phyloP scores from a whole-genome alignment of 1,140 invertebrate genomes.

The Arion vulgaris region DNA sequence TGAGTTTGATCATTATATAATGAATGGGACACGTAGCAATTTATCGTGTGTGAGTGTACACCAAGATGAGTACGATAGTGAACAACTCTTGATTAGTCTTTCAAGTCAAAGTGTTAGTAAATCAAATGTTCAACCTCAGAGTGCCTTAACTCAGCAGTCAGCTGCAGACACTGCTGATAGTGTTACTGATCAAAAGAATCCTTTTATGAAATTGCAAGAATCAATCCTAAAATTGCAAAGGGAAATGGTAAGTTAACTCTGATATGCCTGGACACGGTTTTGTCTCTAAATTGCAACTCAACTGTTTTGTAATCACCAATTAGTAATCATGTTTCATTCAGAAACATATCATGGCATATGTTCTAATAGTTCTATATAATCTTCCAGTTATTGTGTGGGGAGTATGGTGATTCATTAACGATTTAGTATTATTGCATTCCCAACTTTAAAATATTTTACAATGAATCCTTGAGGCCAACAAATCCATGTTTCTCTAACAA shows the following conservation, averaged over 20 bases:
- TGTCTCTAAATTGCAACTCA: too few relatives aligned
- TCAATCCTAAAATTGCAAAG: constrained; percentile 17
- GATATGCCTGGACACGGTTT: not conserved
- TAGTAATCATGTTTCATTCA: too few relatives aligned
- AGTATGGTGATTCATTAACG: too few relatives aligned
- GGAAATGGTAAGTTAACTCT: constrained; percentile 21
- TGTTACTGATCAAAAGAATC: constrained; percentile 16
- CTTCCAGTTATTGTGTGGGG: too few relatives aligned
- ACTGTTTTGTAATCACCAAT: too few relatives aligned
- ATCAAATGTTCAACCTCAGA: not conserved
- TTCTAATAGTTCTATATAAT: too few relatives aligned
- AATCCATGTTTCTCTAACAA: too few relatives aligned
- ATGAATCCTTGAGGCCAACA: too few relatives aligned
- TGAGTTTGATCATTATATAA: not conserved
- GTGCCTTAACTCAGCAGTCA: not conserved
- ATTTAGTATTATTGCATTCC: too few relatives aligned
- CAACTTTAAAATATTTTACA: too few relatives aligned
- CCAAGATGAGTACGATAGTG: not conserved
- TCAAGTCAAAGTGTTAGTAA: not conserved
- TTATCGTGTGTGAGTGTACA: not conserved
- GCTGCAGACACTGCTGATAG: not conserved
- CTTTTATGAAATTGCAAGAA: constrained; percentile 23
- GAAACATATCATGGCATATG: too few relatives aligned
- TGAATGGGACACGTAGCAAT: not conserved
- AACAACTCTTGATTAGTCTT: too few relatives aligned